A percentile compares a stretch with the other conserved stretches of the same genome.
Evolutionary conservation across 2,888 invertebrate genomes (phyloP).

Genomic region (Stegophylla sp.): DNA sequence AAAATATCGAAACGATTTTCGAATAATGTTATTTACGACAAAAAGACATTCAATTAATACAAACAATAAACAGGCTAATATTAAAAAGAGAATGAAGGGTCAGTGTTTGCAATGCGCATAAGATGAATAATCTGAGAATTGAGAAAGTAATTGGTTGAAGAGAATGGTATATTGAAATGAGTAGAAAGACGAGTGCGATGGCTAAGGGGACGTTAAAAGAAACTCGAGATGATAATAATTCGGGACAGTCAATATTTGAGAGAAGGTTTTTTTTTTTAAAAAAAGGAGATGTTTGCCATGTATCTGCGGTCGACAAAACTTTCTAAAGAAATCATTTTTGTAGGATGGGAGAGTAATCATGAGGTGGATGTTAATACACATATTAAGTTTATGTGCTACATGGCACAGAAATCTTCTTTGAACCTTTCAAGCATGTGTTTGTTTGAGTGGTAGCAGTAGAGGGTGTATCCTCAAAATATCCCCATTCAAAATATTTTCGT

Average conservation of each 20-base stretch:
- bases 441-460: too few relatives aligned
- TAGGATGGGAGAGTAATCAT: background rate
- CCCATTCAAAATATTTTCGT: too few relatives aligned
- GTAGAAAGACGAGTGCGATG: background rate
- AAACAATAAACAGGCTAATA: too few relatives aligned
- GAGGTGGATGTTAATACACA: background rate
- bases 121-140: background rate
- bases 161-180: background rate
- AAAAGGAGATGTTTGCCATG: too few relatives aligned
- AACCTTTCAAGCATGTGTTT: too few relatives aligned
- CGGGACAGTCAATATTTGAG: background rate
- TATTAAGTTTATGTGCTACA: background rate
- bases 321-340: background rate
- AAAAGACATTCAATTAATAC: too few relatives aligned
- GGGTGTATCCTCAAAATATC: too few relatives aligned
- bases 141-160: background rate
- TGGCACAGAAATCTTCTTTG: background rate
- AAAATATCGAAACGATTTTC: too few relatives aligned
- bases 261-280: too few relatives aligned
- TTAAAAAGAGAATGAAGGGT: too few relatives aligned
- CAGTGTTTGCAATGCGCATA: too few relatives aligned
- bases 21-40: too few relatives aligned
- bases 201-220: background rate
- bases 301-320: background rate
- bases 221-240: constrained; percentile 1